Base-by-base conservation (phyloP, 2,113 vertebrate species). In the Entomyzon cyanotis region DNA sequence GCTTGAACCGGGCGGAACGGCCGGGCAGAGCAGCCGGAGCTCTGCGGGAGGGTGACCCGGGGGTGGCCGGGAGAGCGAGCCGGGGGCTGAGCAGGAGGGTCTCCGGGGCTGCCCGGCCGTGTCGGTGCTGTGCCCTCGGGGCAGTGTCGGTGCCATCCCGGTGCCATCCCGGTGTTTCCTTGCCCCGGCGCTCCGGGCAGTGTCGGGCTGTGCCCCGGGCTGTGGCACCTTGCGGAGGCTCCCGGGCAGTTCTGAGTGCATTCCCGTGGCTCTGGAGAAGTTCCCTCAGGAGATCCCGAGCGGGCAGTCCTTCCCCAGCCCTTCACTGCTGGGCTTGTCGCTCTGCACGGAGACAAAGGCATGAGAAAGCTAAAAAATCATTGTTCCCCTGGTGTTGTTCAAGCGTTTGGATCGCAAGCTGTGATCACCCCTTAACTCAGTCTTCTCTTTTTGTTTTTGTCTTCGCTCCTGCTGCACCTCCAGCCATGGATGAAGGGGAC, bases 401-500 rank as follows among this genome's bases (percentile, higher is more conserved):
- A 5, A 27, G 27, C 8, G 11, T n/a, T 67, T 9, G 30, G 9
- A 0, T 25, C 22, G 1, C 31, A 3, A 25, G 4, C 15, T 1
- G 19, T 0, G 0, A 11, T 19, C 12, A 0, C 9, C 33, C 68
- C 39, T 11, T 70, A 35, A 70, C 69, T 37, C 3, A 0, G 1
- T 5, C 8, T 50, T 37, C 3, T 79, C 9, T 31, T 2, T 39
- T 31, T 69, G 37, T 21, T 37, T 31, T 23, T 22, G 1, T 27
- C 37, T 55, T 37, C 13, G 15, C 11, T 42, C 28, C 64, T 31
- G 52, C 63, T 1, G 4, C 16, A 3, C 13, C 39, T 42, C 9
- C 93, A 97, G 97, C 52, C 28, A 98, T 98, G 98, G 97, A 76
- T 25, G 96, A 96, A 21, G 94, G 88, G 12, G 96, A 97, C 19